Evolutionary conservation across 2,888 invertebrate species (phyloP).

Genomic region (Rhimphoctona megacephalus): DNA sequence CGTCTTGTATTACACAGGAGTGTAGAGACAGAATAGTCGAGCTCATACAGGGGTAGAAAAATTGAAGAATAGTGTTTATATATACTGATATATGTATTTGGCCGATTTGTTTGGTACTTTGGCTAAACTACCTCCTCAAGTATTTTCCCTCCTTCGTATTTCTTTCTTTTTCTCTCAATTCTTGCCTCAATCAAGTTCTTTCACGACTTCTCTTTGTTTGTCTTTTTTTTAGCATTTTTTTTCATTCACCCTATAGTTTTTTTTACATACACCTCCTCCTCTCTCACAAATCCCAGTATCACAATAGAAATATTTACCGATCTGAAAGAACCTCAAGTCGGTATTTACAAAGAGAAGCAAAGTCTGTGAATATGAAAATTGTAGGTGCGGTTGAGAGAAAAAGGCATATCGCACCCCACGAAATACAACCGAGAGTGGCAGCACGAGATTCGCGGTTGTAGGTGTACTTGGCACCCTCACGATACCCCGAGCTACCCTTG

Average conservation of each 20-base stretch:
- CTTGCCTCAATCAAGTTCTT: conserved; percentile 44
- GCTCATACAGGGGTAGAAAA: conserved; percentile 14
- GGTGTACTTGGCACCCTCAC: conserved; percentile 24
- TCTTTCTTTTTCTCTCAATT: conserved; percentile 22
- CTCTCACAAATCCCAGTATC: conserved; percentile 1
- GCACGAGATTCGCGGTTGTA: conserved; percentile 18
- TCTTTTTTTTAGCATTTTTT: conserved; percentile 3
- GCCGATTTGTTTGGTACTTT: conserved; percentile 57
- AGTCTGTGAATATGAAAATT: conserved; percentile 37
- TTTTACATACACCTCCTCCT: background rate
- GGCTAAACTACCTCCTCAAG: conserved; percentile 54
- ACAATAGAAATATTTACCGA: conserved; percentile 63
- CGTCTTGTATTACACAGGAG: conserved; percentile 12
- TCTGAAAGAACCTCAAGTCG: conserved; percentile 3
- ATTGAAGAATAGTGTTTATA: background rate
- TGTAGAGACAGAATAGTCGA: conserved; percentile 13
- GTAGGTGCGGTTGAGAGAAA: conserved; percentile 13
- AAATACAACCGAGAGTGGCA: conserved; percentile 48
- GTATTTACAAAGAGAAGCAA: conserved; percentile 26
- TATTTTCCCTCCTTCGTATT: conserved; percentile 45
- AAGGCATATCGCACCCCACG: conserved; percentile 39
- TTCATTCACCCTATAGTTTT: background rate
- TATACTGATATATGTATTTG: conserved; percentile 22
- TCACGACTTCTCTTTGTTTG: conserved; percentile 49
- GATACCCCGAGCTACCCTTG: conserved; percentile 28